Conservation (phyloP, 2,888 invertebrate genomes). For the Acanthacorydalis orientalis region DNA sequence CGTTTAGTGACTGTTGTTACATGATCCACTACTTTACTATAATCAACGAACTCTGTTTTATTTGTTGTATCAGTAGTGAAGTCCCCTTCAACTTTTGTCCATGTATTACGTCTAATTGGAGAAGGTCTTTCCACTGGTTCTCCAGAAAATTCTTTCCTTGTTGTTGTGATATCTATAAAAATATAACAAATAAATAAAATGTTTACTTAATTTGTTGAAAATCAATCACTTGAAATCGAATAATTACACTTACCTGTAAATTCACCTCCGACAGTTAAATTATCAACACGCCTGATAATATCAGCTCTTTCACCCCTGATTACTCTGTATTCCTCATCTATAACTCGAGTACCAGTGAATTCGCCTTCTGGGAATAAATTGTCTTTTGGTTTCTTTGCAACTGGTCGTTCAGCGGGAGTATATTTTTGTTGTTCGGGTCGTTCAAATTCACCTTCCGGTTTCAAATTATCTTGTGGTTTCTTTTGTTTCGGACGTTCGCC, state of each 20-base stretch:
- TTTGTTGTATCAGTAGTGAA: conserved; percentile 52
- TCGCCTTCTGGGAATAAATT: conserved; percentile 33
- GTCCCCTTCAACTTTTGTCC: conserved; percentile 62
- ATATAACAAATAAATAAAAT: not conserved
- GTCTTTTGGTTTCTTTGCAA: conserved; percentile 28
- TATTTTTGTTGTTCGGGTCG: conserved; percentile 21
- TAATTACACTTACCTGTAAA: conserved; percentile 36
- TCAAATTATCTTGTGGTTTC: conserved; percentile 36
- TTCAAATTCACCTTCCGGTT: conserved; percentile 34
- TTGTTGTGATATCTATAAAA: conserved; percentile 49
- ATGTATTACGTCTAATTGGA: conserved; percentile 55
- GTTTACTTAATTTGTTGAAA: conserved; percentile 2
- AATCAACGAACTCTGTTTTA: conserved; percentile 47
- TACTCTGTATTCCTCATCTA: conserved; percentile 39
- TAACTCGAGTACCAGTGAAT: conserved; percentile 31
- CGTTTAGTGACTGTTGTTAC: conserved; percentile 39
- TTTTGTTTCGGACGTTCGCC: conserved; percentile 25
- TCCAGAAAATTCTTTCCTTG: conserved; percentile 50
- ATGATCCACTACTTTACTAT: conserved; percentile 36
- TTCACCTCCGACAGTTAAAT: conserved; percentile 45
- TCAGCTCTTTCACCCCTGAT: conserved; percentile 45
- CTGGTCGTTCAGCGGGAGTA: conserved; percentile 20
- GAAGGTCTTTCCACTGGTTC: conserved; percentile 44
- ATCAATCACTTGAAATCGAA: not conserved
- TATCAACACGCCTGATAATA: conserved; percentile 44